Percentiles rank a stretch among this genome's conserved stretches.
phyloP scores from a whole-genome alignment of 2,113 vertebrate genomes.

The Xerus inauris region DNA sequence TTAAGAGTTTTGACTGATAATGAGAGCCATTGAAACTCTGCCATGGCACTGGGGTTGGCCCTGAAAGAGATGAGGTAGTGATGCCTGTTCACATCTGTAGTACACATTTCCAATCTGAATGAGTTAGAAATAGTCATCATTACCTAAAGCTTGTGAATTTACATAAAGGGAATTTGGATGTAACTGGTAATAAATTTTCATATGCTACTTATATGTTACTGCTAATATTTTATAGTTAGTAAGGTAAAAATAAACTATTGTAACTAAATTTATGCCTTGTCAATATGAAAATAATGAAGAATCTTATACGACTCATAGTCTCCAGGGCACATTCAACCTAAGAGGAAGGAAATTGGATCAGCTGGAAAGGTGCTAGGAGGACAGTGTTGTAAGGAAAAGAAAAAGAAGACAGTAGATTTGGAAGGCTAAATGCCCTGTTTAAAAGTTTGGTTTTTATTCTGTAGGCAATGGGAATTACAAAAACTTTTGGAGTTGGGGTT shows the following conservation, averaged over 20 bases:
- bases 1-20: neutral
- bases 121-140: neutral
- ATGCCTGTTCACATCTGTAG: neutral
- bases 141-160: neutral
- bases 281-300: neutral
- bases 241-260: neutral
- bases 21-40: neutral
- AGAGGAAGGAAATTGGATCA: neutral
- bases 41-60: neutral
- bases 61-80: neutral
- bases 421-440: neutral
- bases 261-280: neutral
- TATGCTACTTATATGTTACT: neutral
- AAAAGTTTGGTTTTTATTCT: neutral
- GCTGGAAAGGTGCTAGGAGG: neutral
- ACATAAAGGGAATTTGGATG: neutral
- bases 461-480: neutral
- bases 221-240: neutral
- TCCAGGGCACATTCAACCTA: neutral
- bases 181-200: neutral
- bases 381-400: neutral
- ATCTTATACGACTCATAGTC: neutral
- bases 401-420: neutral
- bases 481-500: neutral
- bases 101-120: neutral